Evolutionary conservation across 2,888 invertebrate genomes (phyloP).

Genomic region (Fabriciana adippe): DNA sequence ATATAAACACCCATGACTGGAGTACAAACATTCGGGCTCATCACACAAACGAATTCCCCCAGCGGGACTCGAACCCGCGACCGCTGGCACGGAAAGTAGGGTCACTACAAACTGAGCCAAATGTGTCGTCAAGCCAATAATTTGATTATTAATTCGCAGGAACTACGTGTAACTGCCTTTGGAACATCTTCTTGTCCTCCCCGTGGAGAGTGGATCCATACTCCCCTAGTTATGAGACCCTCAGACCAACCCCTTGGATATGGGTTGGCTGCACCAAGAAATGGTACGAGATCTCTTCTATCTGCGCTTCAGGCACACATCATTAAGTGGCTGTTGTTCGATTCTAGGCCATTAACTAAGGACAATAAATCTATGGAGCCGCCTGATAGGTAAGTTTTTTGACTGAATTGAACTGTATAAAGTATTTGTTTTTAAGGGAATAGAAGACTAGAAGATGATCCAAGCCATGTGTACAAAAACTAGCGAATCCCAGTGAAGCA

Average conservation of each 20-base stretch:
- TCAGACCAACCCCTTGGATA: conserved; percentile 83
- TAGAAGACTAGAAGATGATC: too few relatives aligned
- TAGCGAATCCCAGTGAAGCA: too few relatives aligned
- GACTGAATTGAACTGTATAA: too few relatives aligned
- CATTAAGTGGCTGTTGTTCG: conserved; percentile 86
- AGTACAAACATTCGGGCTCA: too few relatives aligned
- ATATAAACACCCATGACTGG: too few relatives aligned
- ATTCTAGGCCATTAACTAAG: conserved; percentile 70
- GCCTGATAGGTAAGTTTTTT: conserved; percentile 76
- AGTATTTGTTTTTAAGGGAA: too few relatives aligned
- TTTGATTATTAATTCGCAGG: conserved; percentile 64
- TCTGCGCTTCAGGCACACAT: conserved; percentile 87
- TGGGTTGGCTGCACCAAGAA: conserved; percentile 85
- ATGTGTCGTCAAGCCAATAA: too few relatives aligned
- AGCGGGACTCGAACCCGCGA: too few relatives aligned
- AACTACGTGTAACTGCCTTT: conserved; percentile 84
- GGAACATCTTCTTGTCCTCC: conserved; percentile 86
- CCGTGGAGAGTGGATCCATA: conserved; percentile 87
- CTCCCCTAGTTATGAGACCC: conserved; percentile 84
- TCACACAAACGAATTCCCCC: too few relatives aligned
- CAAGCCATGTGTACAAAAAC: too few relatives aligned
- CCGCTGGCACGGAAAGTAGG: too few relatives aligned
- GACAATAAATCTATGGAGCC: conserved; percentile 74
- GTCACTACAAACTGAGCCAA: too few relatives aligned
- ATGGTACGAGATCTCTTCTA: conserved; percentile 84